Evolutionary conservation across 2,113 vertebrate genomes (phyloP), one percentile per base, ranked within the genome.

Genomic region (Chionomys nivalis): DNA sequence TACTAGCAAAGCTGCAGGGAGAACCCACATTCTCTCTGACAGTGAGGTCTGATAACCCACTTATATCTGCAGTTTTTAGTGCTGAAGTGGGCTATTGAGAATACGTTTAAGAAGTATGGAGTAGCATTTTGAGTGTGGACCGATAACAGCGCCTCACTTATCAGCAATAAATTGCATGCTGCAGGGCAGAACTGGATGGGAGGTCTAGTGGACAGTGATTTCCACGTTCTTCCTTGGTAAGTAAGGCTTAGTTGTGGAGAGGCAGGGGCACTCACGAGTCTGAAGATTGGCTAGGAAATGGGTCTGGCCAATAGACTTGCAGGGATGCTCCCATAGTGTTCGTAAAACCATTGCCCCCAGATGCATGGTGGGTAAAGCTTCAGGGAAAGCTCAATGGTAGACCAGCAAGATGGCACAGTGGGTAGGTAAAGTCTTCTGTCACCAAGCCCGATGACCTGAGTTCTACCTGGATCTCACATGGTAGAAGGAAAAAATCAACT

Each of bases 21-120:
- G 70, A 47, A 90, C 90, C 87, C 76, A 42, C 65, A 39, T 91
- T 70, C 72, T 91, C 85, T 24, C 72, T 92, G 70, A 47, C 42
- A 90, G 65, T 39, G 86, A 93, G 70, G 36, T 28, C 39, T 58
- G 61, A 92, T 94, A 87, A 76, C 39, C 65, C 47, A 83, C 87
- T 92, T 89, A 78, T 33, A 85, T 52, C 77, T 82, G 85, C 55
- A 89, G 44, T 95, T 96, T 94, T 72, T 86, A 88, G 89, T 94
- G 82, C 91, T 95, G 91, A 97, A 97, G 95, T 96, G 77, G 96
- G 77, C 86, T 94, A 95, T 95, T 79, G 89, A 96, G 91, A 94
- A 96, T 89, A 63, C n/a, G 26, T 96, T 97, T 97, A 79, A 94
- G 95, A 66, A 95, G 93, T 65, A 86, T 82, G 77, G 93, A 94